Evolutionary conservation across 37 sponge, comb jelly and placozoan genomes (phyloP).

Genomic region (Hormiphora californensis): DNA sequence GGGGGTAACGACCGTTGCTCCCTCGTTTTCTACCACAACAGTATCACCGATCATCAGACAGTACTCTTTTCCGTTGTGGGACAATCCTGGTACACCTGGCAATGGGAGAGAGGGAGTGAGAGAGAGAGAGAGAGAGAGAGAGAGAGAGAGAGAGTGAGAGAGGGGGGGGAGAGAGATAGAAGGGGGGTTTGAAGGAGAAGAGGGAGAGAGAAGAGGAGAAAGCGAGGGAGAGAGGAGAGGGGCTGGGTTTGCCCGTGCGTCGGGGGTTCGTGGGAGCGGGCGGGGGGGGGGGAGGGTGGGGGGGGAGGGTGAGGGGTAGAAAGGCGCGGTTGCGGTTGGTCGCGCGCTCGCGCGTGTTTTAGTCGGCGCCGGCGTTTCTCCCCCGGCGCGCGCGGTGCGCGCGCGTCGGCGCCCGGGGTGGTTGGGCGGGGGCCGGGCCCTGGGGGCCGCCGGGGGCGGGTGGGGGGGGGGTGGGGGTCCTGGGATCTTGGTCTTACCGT

Average conservation of each 20-base stretch:
- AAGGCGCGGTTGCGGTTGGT: background rate
- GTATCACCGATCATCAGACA: constrained; percentile 88
- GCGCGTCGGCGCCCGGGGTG: no score
- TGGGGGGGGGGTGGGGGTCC: no score
- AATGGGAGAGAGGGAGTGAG: background rate
- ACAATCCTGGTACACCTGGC: background rate
- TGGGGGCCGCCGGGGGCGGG: no score
- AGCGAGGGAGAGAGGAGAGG: background rate
- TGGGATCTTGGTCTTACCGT: no score
- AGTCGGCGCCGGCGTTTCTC: no score
- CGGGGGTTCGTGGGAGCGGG: background rate
- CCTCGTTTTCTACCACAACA: constrained; percentile 64
- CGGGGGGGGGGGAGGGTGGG: background rate
- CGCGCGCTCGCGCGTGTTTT: no score
- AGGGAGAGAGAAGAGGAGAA: constrained; percentile 34
- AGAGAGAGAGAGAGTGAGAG: background rate
- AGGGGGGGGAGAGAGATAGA: background rate
- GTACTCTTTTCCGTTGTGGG: constrained; percentile 61
- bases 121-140: background rate
- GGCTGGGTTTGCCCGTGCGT: background rate
- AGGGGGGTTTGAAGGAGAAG: constrained; percentile 60
- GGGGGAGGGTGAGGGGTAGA: background rate
- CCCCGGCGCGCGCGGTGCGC: no score
- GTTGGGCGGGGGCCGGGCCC: no score
- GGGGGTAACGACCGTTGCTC: constrained; percentile 39